These are phyloP conservation scores for Drosophila nigrodunni DNA, from an alignment of 1,140 invertebrate species.

Conservation along the genomic window DNA sequence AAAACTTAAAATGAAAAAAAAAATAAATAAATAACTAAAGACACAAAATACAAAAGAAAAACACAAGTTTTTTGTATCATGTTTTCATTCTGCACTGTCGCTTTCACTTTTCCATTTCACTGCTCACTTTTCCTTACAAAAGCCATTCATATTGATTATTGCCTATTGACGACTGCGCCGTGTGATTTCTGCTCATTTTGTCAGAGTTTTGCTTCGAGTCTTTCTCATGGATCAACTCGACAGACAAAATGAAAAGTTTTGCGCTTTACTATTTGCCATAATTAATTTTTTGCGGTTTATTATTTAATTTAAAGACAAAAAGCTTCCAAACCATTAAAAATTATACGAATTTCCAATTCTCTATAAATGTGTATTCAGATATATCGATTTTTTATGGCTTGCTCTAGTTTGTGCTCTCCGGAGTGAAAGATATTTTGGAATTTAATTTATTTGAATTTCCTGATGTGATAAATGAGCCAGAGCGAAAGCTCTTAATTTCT, in stretches of 20 bases:
- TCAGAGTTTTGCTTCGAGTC: constrained; percentile 23
- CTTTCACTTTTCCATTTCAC: constrained; percentile 74
- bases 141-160: constrained; percentile 75
- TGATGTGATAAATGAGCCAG: constrained; percentile 56
- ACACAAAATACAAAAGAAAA: too few species aligned
- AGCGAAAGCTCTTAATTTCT: constrained; percentile 55
- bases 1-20: constrained; percentile 11
- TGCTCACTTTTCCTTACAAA: constrained; percentile 68
- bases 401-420: constrained; percentile 48
- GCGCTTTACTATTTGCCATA: constrained; percentile 70
- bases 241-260: constrained; percentile 72
- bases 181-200: constrained; percentile 53
- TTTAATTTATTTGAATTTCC: constrained; percentile 13
- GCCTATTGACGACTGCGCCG: constrained; percentile 53
- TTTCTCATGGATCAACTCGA: constrained; percentile 2
- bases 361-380: constrained; percentile 10
- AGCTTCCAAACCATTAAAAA: constrained; percentile 47
- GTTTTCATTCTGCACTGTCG: constrained; percentile 52
- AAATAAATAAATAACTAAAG: background rate
- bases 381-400: constrained; percentile 51
- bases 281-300: constrained; percentile 72
- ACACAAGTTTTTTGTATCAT: constrained; percentile 23
- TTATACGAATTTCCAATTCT: constrained; percentile 28
- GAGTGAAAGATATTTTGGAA: constrained; percentile 51
- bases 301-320: constrained; percentile 62